phyloP scores from a whole-genome alignment of 1,140 invertebrate genomes.

The Aphidius ervi region DNA sequence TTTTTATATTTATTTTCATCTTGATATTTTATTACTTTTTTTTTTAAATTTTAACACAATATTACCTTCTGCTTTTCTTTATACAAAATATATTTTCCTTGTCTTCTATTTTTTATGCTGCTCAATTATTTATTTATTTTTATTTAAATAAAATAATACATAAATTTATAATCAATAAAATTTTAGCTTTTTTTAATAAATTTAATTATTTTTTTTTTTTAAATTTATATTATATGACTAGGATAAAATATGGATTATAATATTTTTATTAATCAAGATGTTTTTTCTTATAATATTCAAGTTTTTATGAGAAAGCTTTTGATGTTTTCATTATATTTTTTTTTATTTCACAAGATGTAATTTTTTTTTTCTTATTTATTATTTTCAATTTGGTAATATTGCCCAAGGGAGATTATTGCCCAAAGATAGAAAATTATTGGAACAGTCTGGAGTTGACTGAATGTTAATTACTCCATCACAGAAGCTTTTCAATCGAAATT shows the following conservation, averaged over 20 bases:
- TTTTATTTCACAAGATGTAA: neutral
- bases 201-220: too few relatives aligned
- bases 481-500: slow-evolving; percentile 5
- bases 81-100: neutral
- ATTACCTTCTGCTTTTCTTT: neutral
- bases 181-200: too few relatives aligned
- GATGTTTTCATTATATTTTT: too few relatives aligned
- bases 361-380: neutral
- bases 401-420: neutral
- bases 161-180: too few relatives aligned
- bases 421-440: slow-evolving; percentile 36
- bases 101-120: neutral
- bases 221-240: too few relatives aligned
- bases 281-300: too few relatives aligned
- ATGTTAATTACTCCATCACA: slow-evolving; percentile 43
- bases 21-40: slow-evolving; percentile 16
- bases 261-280: too few relatives aligned
- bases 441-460: slow-evolving; percentile 38
- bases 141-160: too few relatives aligned
- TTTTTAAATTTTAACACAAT: neutral
- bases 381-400: slow-evolving; percentile 14
- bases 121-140: slow-evolving; percentile 1
- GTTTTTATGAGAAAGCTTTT: too few relatives aligned
- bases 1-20: neutral
- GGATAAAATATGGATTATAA: too few relatives aligned